phyloP scores from a whole-genome alignment of 2,797 vertebrate genomes.

The Tachyglossus aculeatus region DNA sequence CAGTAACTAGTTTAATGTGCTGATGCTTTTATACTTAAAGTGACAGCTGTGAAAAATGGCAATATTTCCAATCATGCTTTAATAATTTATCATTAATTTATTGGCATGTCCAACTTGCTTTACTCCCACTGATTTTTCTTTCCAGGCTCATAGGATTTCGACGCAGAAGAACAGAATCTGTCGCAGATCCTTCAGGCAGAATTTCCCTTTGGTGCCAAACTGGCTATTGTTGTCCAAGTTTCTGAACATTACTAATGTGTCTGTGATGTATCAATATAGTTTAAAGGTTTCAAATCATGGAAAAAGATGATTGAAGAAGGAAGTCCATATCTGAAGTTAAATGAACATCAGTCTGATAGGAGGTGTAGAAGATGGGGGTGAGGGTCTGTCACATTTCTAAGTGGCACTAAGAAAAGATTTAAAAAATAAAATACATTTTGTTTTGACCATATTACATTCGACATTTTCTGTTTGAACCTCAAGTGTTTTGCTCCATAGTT shows the following conservation, averaged over 20 bases:
- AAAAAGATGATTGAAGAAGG: too few relatives aligned
- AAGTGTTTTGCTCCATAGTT: too few relatives aligned
- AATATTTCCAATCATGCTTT: slow-evolving; percentile 97
- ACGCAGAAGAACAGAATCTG: slow-evolving; percentile 54
- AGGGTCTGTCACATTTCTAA: too few relatives aligned
- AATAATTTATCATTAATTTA: slow-evolving; percentile 98
- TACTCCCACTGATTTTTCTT: slow-evolving; percentile 68
- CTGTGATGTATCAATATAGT: slow-evolving; percentile 24
- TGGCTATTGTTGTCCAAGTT: slow-evolving; percentile 21
- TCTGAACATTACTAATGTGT: background rate
- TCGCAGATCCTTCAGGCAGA: slow-evolving; percentile 35
- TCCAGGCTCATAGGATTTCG: slow-evolving; percentile 61
- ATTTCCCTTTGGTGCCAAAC: slow-evolving; percentile 30
- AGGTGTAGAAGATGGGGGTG: too few relatives aligned
- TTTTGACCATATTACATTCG: too few relatives aligned
- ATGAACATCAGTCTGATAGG: too few relatives aligned
- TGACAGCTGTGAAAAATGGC: slow-evolving; percentile 96
- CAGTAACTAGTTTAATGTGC: slow-evolving; percentile 97
- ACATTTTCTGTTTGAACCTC: too few relatives aligned
- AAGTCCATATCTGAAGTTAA: too few relatives aligned
- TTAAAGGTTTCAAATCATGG: too few relatives aligned
- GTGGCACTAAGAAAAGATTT: too few relatives aligned
- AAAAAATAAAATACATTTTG: too few relatives aligned
- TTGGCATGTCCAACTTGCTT: slow-evolving; percentile 86
- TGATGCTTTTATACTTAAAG: slow-evolving; percentile 94